Conservation (phyloP, 2,888 invertebrate genomes). For the Leistus spinibarbis region DNA sequence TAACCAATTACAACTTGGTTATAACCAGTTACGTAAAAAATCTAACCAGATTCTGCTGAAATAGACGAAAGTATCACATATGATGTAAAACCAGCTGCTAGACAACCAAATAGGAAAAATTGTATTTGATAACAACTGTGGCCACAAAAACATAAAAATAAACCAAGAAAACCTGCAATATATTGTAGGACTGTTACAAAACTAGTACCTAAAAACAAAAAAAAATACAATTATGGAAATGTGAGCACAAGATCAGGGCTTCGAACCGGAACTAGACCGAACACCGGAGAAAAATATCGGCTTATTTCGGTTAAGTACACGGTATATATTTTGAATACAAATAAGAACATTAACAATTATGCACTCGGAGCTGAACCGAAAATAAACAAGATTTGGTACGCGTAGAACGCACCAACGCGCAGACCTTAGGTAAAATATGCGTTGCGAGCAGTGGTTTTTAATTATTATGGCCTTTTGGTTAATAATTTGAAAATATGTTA, state of each 20-base stretch:
- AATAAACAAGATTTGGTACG: no score
- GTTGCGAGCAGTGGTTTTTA: no score
- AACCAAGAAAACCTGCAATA: slow-evolving; percentile 63
- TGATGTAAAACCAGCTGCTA: slow-evolving; percentile 63
- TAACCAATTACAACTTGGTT: slow-evolving; percentile 34
- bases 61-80: slow-evolving; percentile 57
- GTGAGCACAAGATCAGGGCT: slow-evolving; percentile 5
- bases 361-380: no score
- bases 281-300: no score
- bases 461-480: no score
- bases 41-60: background rate
- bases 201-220: background rate
- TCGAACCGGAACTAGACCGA: no score
- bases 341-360: no score
- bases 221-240: slow-evolving; percentile 1
- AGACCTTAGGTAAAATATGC: no score
- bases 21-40: background rate
- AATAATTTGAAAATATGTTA: no score
- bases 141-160: slow-evolving; percentile 68
- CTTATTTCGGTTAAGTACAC: no score
- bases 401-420: no score
- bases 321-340: no score
- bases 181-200: background rate
- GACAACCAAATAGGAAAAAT: slow-evolving; percentile 66
- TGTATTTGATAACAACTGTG: slow-evolving; percentile 68